Evolutionary conservation across 2,797 vertebrate genomes (phyloP), one percentile per base, ranked within the genome.

Genomic region (Gymnodraco acuticeps): DNA sequence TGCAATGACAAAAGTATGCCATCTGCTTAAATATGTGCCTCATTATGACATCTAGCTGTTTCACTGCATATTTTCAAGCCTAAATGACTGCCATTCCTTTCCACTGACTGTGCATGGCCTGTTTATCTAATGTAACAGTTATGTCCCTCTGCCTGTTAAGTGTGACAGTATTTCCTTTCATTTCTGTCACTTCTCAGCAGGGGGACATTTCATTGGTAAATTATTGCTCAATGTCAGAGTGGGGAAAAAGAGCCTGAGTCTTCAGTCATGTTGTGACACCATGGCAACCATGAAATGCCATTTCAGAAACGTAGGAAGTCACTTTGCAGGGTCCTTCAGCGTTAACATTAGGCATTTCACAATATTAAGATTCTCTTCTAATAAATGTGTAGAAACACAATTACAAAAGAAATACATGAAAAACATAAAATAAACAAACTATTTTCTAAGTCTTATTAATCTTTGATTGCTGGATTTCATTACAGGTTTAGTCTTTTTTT

Each of bases 211-310:
- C 10, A n/a, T 16, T 11, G 68, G 17, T 17, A 45, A 69, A 58
- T 64, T 72, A 58, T 63, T 56, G 19, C 43, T 50, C 8, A 4
- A n/a, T 60, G 51, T 67, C 27, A 62, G 60, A 41, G 63, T 54
- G 13, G 27, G 46, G 54, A 38, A 61, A 43, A 23, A 42, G n/a
- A 43, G 31, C 20, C n/a, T 27, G 59, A 20, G 47, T 46, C 10
- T 70, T 59, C 53, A 58, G 53, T 70, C 50, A 0, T 88, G 82
- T 84, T 88, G 53, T 86, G 88, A 76, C 52, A 73, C 81, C 77
- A 84, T 85, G 54, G 74, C 77, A 86, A 83, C 87, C 67, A 55
- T 20, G 46, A 82, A 47, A 82, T 88, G 70, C 52, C 85, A 82
- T 77, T 69, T 78, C 45, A 60, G 85, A 80, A 81, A 84, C 78